Evolutionary conservation across 1,140 invertebrate species (phyloP), one percentile per base, ranked within the genome.

Genomic region (Leguminivora glycinivorella): DNA sequence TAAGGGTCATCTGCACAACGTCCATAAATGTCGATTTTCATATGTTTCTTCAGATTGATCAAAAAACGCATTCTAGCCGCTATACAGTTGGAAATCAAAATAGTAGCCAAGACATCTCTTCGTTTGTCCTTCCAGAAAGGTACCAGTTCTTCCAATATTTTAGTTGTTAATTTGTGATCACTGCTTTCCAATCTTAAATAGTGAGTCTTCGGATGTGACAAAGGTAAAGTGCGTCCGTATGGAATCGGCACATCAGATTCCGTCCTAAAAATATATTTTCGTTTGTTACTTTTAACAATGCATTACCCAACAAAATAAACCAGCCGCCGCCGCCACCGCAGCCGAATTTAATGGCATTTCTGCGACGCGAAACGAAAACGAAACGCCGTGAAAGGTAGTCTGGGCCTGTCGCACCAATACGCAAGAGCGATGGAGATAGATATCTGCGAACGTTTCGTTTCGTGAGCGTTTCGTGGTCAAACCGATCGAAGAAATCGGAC

Each of bases 171-270:
- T 2, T 52, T 52, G 71, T 0, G 14, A 9, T 34, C 31, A 9
- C 7, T 1, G 31, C 10, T 34, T 34, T 34, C 31, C 31, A 34
- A 34, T 34, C 31, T 47, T n/a, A 47, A 17, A 6, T 47, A 5
- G 71, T 0, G 14, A 22, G 25, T 25, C 43, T 47, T 67, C 19
- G 82, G 77, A 34, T 83, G 75, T 14, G 75, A 22, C 47, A 94
- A 40, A 9, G 83, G 66, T n/a, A 90, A 52, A 9, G 93, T 94
- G 43, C 94, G 85, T 7, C 94, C 95, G 75, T 95, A 95, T 1
- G 95, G 94, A 2, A 95, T 93, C 0, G 94, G 95, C 24, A 96
- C 90, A 75, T 96, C 95, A 7, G 95, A 93, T 73, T 95, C 94
- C 75, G 89, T 93, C 76, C 94, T 93, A 78, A 25, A 85, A 76